phyloP scores from a whole-genome alignment of 2,797 vertebrate species.

The Argya squamiceps region DNA sequence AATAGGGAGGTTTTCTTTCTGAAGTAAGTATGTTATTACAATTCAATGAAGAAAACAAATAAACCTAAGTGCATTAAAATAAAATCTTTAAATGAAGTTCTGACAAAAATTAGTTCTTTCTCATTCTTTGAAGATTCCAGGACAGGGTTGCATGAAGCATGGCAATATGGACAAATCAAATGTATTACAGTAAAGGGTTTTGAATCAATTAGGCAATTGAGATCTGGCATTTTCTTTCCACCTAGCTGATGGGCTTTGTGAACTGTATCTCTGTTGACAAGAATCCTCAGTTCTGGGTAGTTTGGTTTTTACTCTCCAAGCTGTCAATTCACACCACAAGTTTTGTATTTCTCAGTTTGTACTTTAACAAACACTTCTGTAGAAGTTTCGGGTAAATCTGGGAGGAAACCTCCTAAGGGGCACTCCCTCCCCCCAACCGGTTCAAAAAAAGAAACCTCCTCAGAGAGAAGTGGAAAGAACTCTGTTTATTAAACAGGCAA shows the following conservation, averaged over 20 bases:
- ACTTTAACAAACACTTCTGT: background rate
- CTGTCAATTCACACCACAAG: background rate
- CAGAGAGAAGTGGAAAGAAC: too few species aligned
- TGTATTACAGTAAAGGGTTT: background rate
- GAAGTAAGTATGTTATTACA: background rate
- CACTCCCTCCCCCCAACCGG: too few species aligned
- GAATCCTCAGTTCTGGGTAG: background rate
- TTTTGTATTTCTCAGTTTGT: background rate
- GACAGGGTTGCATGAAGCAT: background rate
- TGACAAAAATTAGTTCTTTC: background rate
- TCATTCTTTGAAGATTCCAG: background rate
- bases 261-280: background rate
- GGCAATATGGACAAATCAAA: background rate
- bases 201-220: background rate
- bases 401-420: too few species aligned
- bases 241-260: background rate
- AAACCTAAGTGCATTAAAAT: background rate
- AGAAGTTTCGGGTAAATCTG: too few species aligned
- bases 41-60: background rate
- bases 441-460: too few species aligned
- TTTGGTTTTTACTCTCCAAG: background rate
- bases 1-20: background rate
- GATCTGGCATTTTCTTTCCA: background rate
- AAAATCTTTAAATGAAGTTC: background rate
- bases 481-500: too few species aligned